These are phyloP conservation scores for Phorcus lineatus DNA, from an alignment of 2,888 invertebrate genomes.

Conservation along the genomic window DNA sequence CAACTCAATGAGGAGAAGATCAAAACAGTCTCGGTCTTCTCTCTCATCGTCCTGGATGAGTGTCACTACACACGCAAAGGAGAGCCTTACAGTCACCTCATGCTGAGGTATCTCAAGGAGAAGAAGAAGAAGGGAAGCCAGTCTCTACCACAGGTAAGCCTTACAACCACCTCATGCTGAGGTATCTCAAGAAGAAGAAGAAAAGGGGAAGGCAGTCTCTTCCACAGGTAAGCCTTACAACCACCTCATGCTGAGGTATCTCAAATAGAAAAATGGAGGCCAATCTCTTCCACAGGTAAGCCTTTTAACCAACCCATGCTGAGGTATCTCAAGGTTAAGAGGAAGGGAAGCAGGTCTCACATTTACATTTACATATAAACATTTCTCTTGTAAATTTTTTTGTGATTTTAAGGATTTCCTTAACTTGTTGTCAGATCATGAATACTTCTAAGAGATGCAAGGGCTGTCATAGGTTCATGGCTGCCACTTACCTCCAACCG, in stretches of 20 bases:
- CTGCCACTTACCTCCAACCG: too few relatives aligned
- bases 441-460: too few relatives aligned
- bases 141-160: constrained; percentile 16
- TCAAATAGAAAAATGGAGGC: constrained; percentile 27
- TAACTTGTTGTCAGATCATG: too few relatives aligned
- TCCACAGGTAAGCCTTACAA: constrained; percentile 45
- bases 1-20: constrained; percentile 39
- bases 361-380: too few relatives aligned
- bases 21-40: constrained; percentile 34
- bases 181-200: too few relatives aligned
- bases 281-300: background rate
- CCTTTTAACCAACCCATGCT: constrained; percentile 52
- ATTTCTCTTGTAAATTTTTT: too few relatives aligned
- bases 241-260: constrained; percentile 45
- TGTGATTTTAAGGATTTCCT: too few relatives aligned
- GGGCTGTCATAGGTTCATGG: too few relatives aligned
- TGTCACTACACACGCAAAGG: constrained; percentile 54
- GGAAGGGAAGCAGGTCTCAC: background rate
- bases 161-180: background rate
- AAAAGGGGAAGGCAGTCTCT: background rate
- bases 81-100: constrained; percentile 51
- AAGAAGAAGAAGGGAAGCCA: background rate
- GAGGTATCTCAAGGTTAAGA: constrained; percentile 34
- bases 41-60: constrained; percentile 53
- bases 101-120: constrained; percentile 43